Conservation (phyloP, 2,797 vertebrate species). For the Bufotes viridis region DNA sequence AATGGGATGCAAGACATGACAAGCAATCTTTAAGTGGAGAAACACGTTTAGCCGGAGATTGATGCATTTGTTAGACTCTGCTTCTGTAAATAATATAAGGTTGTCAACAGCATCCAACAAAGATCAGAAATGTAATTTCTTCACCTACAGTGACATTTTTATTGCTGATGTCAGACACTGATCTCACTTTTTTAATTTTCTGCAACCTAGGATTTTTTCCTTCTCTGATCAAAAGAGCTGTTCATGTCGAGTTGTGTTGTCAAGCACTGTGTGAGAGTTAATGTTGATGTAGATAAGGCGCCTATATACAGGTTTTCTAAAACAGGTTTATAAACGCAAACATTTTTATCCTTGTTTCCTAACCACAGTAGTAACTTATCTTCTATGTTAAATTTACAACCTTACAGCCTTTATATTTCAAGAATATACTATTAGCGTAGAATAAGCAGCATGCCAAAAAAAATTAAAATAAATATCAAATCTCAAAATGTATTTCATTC, state of each 20-base stretch:
- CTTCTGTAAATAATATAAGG: conserved; percentile 58
- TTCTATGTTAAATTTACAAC: not conserved
- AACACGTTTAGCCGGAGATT: conserved; percentile 55
- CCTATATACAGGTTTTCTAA: not conserved
- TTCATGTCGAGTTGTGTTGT: conserved; percentile 21
- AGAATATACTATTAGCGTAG: not conserved
- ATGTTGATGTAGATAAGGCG: conserved; percentile 29
- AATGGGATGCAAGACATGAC: conserved; percentile 57
- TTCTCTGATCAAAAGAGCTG: conserved; percentile 31
- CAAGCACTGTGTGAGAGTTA: not conserved
- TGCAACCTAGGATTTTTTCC: conserved; percentile 47
- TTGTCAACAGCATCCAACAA: conserved; percentile 60
- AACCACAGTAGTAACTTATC: not conserved
- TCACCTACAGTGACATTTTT: conserved; percentile 59
- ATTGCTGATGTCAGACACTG: conserved; percentile 61
- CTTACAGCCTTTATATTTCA: not conserved
- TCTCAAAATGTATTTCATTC: no score
- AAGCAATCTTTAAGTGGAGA: conserved; percentile 54
- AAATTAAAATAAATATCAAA: no score
- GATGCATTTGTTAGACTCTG: conserved; percentile 58
- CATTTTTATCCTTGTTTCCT: not conserved
- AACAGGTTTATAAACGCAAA: conserved; percentile 1
- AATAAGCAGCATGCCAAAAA: no score
- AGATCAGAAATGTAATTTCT: conserved; percentile 62
- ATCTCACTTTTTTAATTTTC: conserved; percentile 63